phyloP scores from a whole-genome alignment of 2,113 vertebrate genomes.

The Podiceps cristatus region DNA sequence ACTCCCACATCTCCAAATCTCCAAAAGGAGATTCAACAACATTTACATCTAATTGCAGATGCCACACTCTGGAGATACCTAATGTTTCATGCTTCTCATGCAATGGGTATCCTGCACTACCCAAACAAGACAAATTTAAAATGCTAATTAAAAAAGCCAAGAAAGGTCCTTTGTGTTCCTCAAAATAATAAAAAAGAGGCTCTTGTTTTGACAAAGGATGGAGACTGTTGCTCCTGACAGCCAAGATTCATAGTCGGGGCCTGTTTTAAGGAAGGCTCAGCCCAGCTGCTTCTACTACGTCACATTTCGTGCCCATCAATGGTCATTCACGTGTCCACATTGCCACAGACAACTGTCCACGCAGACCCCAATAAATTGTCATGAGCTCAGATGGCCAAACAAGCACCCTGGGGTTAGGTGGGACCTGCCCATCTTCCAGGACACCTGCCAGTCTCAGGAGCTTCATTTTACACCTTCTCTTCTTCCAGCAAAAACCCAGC shows the following conservation, averaged over 20 bases:
- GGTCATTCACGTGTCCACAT: neutral
- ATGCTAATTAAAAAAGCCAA: neutral
- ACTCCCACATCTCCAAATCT: neutral
- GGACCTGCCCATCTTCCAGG: neutral
- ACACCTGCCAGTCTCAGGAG: neutral
- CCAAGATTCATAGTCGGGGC: neutral
- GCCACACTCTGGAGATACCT: neutral
- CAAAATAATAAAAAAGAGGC: neutral
- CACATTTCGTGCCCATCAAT: accelerated
- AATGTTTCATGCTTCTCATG: neutral
- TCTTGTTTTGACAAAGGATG: neutral
- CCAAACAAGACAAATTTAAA: neutral
- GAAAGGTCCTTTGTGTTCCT: neutral
- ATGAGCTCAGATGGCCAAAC: neutral
- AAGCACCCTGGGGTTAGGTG: neutral
- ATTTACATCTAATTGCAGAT: neutral
- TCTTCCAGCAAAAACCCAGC: neutral
- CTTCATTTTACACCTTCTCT: neutral
- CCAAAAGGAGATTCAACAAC: neutral
- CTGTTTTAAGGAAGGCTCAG: neutral
- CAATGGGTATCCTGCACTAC: neutral
- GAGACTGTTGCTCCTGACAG: neutral
- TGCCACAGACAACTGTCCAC: neutral
- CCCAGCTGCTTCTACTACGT: neutral
- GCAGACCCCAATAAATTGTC: neutral